Evolutionary conservation across 2,113 vertebrate genomes (phyloP), one percentile per base, ranked within the genome.

Genomic region (Vulpes lagopus): DNA sequence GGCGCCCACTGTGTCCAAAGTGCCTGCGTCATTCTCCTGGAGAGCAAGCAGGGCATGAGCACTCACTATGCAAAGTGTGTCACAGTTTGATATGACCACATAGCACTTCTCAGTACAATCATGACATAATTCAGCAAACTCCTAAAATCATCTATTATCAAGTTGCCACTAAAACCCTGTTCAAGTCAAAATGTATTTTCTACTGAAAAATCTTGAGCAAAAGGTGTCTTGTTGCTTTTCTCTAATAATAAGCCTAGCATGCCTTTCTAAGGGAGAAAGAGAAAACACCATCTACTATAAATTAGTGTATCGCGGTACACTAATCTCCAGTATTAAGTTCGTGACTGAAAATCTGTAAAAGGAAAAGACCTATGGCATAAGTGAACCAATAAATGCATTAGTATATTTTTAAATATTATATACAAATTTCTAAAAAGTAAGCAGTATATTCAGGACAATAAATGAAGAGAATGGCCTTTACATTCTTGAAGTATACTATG

Each of bases 1-100:
- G 74, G 99, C 99, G 65, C 99, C 99, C 91, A 99, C 99, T 2
- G 99, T 99, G 98, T 99, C 99, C 97, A 99, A 97, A 93, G 99
- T 99, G 97, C 99, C 99, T 86, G 99, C 99, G 98, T 99, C 99
- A 22, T 99, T 99, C 98, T 99, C 99, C 99, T 99, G 95, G 11
- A 97, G 79, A 91, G 82, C 55, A 92, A 79, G 90, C 64, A 23
- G 4, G 32, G n/a, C 22, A 88, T n/a, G 64, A 94, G 43, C 64
- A 78, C n/a, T 83, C n/a, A 57, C 22, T 43, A 57, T 49, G 88
- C 49, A 93, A 11, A 1, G 4, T 4, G 20, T 9, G 27, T 22
- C 59, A 79, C 55, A 84, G 49, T 35, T 8, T 32, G 23, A 38
- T 30, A 62, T 8, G 9, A 94, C 30, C 38, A 32, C 25, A 80